Evolutionary conservation across 2,113 vertebrate genomes (phyloP).

Genomic region (Platichthys stellatus): DNA sequence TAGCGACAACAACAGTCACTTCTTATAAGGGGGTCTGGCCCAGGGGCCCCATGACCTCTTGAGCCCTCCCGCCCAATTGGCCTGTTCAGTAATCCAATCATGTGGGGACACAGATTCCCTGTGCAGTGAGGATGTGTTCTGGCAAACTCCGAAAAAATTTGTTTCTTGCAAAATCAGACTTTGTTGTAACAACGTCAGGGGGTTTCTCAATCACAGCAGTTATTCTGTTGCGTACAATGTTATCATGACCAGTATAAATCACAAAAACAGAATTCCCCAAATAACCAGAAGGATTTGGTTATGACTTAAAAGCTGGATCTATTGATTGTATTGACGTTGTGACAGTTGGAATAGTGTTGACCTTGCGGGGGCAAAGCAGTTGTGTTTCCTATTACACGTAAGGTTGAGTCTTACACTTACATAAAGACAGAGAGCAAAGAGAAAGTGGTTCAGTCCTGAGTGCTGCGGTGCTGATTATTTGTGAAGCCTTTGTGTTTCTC

Average conservation of each 20-base stretch:
- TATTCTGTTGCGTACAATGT: background rate
- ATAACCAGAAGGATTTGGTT: background rate
- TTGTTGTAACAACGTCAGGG: background rate
- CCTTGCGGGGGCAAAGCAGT: constrained; percentile 1
- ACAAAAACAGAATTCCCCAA: background rate
- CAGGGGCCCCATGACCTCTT: background rate
- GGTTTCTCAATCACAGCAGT: background rate
- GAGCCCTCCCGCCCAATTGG: background rate
- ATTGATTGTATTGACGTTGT: background rate
- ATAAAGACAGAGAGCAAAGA: background rate
- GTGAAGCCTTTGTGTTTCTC: constrained; percentile 66
- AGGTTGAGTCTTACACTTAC: constrained; percentile 1
- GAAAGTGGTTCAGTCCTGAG: constrained; percentile 35
- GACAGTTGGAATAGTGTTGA: constrained; percentile 5
- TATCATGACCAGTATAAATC: background rate
- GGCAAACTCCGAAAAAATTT: background rate
- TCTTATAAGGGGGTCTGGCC: background rate
- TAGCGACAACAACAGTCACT: background rate
- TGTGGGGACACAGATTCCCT: background rate
- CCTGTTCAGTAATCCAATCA: background rate
- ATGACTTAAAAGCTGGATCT: background rate
- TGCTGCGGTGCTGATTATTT: constrained; percentile 57
- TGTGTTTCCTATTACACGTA: constrained; percentile 6
- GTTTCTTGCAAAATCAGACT: background rate
- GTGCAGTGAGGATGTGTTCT: background rate